phyloP scores from a whole-genome alignment of 2,888 invertebrate genomes.

The Lumbricus terrestris region DNA sequence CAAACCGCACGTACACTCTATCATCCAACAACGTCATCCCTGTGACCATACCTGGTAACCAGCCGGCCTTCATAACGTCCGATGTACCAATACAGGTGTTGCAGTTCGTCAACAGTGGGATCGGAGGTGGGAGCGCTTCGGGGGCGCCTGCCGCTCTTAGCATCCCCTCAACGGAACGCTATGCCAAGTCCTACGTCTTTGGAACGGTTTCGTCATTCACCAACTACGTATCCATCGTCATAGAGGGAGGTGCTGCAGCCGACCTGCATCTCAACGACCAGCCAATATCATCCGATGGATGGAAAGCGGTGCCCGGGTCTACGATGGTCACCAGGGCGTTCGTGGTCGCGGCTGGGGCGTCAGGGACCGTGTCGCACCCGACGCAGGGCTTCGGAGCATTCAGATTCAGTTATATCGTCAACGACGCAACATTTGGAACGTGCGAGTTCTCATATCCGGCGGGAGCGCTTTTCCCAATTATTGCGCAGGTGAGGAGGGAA shows the following conservation, averaged over 20 bases:
- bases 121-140: neutral
- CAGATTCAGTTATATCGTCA: slow-evolving; percentile 6
- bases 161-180: slow-evolving; percentile 8
- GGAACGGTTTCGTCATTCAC: neutral
- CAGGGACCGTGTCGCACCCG: slow-evolving; percentile 6
- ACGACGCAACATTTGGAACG: neutral
- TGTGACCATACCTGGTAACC: neutral
- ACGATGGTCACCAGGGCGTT: neutral
- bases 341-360: neutral
- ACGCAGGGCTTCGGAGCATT: slow-evolving; percentile 6
- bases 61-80: neutral
- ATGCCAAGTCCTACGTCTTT: slow-evolving; percentile 19
- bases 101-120: slow-evolving; percentile 19
- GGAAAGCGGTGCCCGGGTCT: neutral
- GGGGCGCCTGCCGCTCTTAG: slow-evolving; percentile 22
- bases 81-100: neutral
- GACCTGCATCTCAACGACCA: neutral
- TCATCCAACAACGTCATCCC: neutral
- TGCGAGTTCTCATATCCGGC: slow-evolving; percentile 16
- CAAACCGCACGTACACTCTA: neutral
- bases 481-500: neutral
- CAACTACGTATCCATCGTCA: slow-evolving; percentile 4
- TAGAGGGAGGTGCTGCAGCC: neutral
- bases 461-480: neutral
- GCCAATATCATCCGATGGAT: neutral